Conservation (phyloP, 1,140 invertebrate genomes). For the Brachionus sp. region DNA sequence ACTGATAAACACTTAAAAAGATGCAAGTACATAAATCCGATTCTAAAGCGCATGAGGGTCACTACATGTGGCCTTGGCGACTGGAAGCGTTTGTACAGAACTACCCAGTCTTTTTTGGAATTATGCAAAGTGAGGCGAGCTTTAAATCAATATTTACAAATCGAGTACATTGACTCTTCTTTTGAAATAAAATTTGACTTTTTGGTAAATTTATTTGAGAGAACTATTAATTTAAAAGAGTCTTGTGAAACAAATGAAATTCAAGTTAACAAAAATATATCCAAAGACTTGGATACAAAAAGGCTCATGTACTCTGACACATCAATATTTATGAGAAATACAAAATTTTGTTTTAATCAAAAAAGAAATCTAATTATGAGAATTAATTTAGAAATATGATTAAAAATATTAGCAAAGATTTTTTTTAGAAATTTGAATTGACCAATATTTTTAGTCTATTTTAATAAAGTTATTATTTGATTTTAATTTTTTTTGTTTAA, state of each 20-base stretch:
- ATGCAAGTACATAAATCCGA: conserved; percentile 25
- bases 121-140: not conserved
- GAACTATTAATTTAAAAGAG: conserved; percentile 43
- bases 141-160: not conserved
- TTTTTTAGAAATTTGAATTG: no score
- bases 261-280: conserved; percentile 55
- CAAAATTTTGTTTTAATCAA: no score
- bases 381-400: no score
- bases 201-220: conserved; percentile 35
- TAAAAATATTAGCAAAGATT: no score
- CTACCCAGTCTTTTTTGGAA: conserved; percentile 17
- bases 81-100: conserved; percentile 18
- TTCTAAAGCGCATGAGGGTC: conserved; percentile 8
- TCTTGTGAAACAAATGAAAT: conserved; percentile 60
- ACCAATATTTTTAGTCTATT: no score
- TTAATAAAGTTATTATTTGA: no score
- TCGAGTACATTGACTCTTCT: not conserved
- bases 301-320: conserved; percentile 55
- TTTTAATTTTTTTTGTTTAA: no score
- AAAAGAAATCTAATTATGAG: no score
- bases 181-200: conserved; percentile 4
- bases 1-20: conserved; percentile 10
- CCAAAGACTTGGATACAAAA: conserved; percentile 49
- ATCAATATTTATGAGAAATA: no score
- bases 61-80: not conserved